Conservation (phyloP, 2,888 invertebrate species). For the Polydrusus tereticollis region DNA sequence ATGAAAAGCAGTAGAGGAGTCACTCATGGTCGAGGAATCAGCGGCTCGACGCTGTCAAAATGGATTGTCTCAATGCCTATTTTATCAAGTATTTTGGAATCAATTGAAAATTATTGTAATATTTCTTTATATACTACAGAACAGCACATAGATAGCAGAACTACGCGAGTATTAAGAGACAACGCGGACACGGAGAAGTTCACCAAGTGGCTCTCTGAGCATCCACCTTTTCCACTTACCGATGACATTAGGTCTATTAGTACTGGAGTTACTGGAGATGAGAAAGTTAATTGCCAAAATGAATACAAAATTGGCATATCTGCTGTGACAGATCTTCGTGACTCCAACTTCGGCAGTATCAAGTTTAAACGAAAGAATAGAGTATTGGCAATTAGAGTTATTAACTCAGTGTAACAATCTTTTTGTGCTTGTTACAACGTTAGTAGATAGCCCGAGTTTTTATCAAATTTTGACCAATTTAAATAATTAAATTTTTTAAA, state of each 20-base stretch:
- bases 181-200: constrained; percentile 51
- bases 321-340: constrained; percentile 16
- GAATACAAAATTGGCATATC: constrained; percentile 25
- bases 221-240: constrained; percentile 52
- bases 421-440: too few relatives aligned
- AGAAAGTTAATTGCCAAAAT: constrained; percentile 36
- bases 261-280: constrained; percentile 50
- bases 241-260: constrained; percentile 48
- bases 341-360: constrained; percentile 29
- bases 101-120: too few relatives aligned
- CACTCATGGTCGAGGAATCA: too few relatives aligned
- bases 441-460: too few relatives aligned
- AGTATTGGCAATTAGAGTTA: constrained; percentile 46
- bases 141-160: constrained; percentile 55
- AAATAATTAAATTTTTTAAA: too few relatives aligned
- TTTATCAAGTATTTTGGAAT: too few relatives aligned
- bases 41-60: too few relatives aligned
- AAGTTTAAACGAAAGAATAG: constrained; percentile 49
- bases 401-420: too few relatives aligned
- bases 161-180: constrained; percentile 51
- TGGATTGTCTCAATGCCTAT: too few relatives aligned
- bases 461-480: too few relatives aligned
- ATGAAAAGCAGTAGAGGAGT: too few relatives aligned
- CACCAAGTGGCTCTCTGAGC: constrained; percentile 50
- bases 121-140: constrained; percentile 41